Conservation (phyloP, 2,797 vertebrate species). For the Pachyuromys duprasi region DNA sequence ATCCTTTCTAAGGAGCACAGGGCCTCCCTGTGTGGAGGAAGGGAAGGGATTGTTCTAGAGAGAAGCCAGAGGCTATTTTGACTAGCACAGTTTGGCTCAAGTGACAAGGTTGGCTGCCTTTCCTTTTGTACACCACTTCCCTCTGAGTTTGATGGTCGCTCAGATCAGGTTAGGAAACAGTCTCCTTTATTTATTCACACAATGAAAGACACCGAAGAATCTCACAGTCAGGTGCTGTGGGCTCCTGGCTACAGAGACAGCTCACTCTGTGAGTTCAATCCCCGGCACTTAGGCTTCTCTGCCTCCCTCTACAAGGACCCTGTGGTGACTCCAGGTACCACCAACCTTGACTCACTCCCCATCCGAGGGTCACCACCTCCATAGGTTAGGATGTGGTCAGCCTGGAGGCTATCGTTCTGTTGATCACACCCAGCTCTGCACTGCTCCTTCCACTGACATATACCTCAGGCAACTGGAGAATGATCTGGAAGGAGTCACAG, state of each 20-base stretch:
- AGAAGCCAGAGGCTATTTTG: not conserved
- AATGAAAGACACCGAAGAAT: not conserved
- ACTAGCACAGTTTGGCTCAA: not conserved
- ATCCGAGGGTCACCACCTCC: not conserved
- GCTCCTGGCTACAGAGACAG: not conserved
- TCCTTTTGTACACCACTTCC: not conserved
- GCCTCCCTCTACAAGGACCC: not conserved
- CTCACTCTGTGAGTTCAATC: not conserved
- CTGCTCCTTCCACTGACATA: too few species aligned
- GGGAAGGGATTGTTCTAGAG: not conserved
- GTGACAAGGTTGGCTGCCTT: not conserved
- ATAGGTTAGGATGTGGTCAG: not conserved
- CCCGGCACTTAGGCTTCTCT: not conserved
- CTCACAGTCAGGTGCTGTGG: not conserved
- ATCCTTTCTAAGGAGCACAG: not conserved
- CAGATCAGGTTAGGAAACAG: not conserved
- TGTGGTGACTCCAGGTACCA: not conserved
- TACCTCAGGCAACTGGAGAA: not conserved
- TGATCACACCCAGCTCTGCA: not conserved
- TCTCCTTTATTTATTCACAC: not conserved
- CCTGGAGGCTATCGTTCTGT: not conserved
- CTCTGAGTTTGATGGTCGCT: not conserved
- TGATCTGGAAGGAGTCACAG: not conserved
- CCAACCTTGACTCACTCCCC: not conserved
- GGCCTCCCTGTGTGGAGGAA: not conserved